Base-by-base conservation (phyloP, 2,888 invertebrate genomes). In the Eupithecia abbreviata region DNA sequence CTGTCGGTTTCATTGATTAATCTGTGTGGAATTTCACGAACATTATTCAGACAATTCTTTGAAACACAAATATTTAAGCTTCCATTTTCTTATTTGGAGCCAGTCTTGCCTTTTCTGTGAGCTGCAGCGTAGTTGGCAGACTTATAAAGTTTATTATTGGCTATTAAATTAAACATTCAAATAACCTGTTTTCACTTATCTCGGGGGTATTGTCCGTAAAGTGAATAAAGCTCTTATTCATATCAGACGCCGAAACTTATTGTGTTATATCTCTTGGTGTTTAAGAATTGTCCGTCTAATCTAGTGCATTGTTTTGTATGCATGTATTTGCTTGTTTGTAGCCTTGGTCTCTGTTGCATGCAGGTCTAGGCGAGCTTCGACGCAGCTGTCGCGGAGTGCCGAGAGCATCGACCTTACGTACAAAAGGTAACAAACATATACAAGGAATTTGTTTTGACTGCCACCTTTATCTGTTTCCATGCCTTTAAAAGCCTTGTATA, bases 281-380 rank as follows among this genome's bases (percentile, higher is more conserved):
- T 15, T 10, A 75, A 84, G 85, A 87, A 84, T 87, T 89, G 88
- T 88, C 88, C 87, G 86, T 82, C 82, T 83, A 65, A 79, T 84
- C 83, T 83, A 65, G 80, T 84, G 84, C 83, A 83, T 84, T 87
- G 83, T 85, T 85, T 84, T 88, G 76, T 78, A 76, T 91, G 94
- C 93, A 93, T 94, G 94, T 89, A 86, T 87, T 85, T 89, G 93
- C 90, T 90, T 92, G 91, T 93, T 91, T 93, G 89, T 95, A 94
- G 92, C 91, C 89, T 89, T 89, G 91, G 92, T 93, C 88, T 95
- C 91, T 95, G 91, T 95, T 95, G 95, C 95, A 95, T 95, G 91
- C 96, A 98, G 98, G 97, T 97, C 97, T 95, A 97, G 98, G 92
- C 97, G 98, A 92, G 97, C 98, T 90, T 98, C 98, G 87, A 98